These are phyloP conservation scores for Hypercompe scribonia DNA, from an alignment of 2,888 invertebrate species.

Conservation along the genomic window DNA sequence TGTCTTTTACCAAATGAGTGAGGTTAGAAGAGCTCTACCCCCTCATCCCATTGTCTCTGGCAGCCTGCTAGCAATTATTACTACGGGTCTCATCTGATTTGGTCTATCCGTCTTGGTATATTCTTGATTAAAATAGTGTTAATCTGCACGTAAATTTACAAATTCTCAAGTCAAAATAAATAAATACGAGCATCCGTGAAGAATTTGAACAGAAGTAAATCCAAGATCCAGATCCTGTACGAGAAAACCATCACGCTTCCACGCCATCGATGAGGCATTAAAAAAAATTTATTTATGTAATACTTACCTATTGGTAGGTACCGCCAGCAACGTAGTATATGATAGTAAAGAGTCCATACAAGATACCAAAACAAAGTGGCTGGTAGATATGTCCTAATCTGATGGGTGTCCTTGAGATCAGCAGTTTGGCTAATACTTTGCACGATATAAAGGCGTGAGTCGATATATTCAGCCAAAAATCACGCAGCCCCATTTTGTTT, in stretches of 20 bases:
- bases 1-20: too few species aligned
- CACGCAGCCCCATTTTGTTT: conserved; percentile 34
- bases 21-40: too few species aligned
- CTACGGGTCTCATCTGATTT: too few species aligned
- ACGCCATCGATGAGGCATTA: neutral
- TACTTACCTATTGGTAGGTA: conserved; percentile 89
- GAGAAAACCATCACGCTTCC: too few species aligned
- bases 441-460: conserved; percentile 89
- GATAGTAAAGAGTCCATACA: conserved; percentile 90
- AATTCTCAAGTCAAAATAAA: neutral
- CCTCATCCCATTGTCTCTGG: too few species aligned
- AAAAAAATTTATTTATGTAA: neutral
- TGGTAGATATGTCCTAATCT: conserved; percentile 87
- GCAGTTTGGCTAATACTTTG: conserved; percentile 90
- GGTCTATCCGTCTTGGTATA: too few species aligned
- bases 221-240: too few species aligned
- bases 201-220: conserved; percentile 1
- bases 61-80: too few species aligned
- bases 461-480: conserved; percentile 74
- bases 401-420: conserved; percentile 88
- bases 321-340: conserved; percentile 92
- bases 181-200: neutral
- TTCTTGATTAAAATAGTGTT: too few species aligned
- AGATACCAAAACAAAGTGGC: conserved; percentile 88
- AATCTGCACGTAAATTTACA: neutral